These are phyloP conservation scores for Pseudopipra pipra DNA, from an alignment of 2,113 vertebrate genomes.

Conservation along the genomic window DNA sequence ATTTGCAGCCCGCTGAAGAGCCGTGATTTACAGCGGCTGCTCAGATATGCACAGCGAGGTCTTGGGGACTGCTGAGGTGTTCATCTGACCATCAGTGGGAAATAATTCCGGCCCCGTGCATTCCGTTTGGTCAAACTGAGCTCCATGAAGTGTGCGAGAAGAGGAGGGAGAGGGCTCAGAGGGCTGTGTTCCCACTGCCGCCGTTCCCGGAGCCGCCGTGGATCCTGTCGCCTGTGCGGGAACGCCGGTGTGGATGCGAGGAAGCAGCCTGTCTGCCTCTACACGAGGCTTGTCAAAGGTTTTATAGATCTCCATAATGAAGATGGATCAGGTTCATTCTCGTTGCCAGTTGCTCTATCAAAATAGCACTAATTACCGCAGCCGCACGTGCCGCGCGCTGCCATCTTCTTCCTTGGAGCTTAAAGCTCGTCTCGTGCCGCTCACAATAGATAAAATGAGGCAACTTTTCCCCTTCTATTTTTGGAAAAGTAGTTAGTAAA, in stretches of 20 bases:
- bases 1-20: not conserved
- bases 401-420: constrained; percentile 46
- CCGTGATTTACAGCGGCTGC: not conserved
- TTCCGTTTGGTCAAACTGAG: fast-evolving
- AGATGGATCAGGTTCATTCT: constrained; percentile 29
- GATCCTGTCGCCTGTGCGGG: fast-evolving
- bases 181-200: not conserved
- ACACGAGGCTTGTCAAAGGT: not conserved
- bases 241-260: fast-evolving
- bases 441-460: constrained; percentile 36
- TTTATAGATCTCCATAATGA: not conserved
- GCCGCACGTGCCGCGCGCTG: not conserved
- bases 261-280: not conserved
- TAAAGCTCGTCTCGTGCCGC: constrained; percentile 40
- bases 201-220: fast-evolving
- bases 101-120: fast-evolving
- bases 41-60: not conserved
- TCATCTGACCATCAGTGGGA: not conserved
- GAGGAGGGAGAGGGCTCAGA: fast-evolving
- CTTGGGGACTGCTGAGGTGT: not conserved
- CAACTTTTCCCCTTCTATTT: constrained; percentile 51
- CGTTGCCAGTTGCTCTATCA: constrained; percentile 74
- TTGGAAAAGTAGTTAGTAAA: constrained; percentile 60
- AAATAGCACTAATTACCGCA: constrained; percentile 81
- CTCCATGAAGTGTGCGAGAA: fast-evolving